Percentiles rank a stretch among this genome's conserved stretches.
These are phyloP conservation scores for Strigops habroptila DNA, from an alignment of 2,113 vertebrate species.

Conservation along the genomic window DNA sequence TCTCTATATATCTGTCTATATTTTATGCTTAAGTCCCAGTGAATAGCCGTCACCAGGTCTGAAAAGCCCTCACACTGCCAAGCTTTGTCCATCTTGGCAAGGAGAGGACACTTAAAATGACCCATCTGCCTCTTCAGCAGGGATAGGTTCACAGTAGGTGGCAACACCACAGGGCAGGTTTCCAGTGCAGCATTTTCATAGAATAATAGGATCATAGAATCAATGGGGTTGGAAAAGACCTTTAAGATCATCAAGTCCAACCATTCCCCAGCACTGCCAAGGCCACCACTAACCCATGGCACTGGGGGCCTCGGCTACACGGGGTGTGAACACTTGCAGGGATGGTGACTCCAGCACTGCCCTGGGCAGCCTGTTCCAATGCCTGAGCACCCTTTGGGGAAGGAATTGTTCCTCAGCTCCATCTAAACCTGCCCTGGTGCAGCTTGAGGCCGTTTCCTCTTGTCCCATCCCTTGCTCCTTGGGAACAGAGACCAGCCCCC, in stretches of 20 bases:
- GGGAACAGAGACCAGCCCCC: no score
- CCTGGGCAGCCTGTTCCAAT: no score
- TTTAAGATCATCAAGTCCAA: background rate
- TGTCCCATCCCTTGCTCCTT: no score
- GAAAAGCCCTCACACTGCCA: background rate
- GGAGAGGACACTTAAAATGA: background rate
- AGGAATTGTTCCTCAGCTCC: no score
- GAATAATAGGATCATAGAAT: background rate
- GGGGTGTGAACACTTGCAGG: no score
- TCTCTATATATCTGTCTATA: accelerated
- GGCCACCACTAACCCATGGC: background rate
- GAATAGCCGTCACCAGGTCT: background rate
- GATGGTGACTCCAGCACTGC: no score
- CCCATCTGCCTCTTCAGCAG: background rate
- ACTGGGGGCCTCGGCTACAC: background rate
- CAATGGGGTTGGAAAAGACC: accelerated
- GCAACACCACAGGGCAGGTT: background rate
- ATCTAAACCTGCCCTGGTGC: no score
- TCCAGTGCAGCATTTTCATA: background rate
- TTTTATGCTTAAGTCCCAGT: background rate
- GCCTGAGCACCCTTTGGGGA: no score
- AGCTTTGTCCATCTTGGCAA: background rate
- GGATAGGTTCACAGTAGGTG: background rate
- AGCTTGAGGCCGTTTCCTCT: no score
- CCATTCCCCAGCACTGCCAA: background rate